Base-by-base conservation (phyloP, 2,797 vertebrate species). In the Oceanodroma leucorhoa region DNA sequence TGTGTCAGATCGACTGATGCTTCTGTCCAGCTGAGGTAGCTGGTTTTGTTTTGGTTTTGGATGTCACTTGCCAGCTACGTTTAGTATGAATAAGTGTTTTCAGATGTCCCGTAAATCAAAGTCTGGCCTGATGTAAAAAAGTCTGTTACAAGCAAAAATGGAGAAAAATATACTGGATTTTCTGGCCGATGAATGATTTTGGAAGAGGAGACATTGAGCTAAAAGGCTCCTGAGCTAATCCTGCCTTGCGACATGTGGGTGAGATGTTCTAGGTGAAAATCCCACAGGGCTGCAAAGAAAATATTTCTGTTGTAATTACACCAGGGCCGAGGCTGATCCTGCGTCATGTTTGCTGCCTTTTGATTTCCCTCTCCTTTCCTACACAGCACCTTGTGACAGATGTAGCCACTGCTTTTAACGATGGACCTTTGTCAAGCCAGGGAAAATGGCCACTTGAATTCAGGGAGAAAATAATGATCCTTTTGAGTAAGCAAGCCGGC, bases 361-460 rank as follows among this genome's bases (percentile, higher is more conserved):
- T 82, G 24, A 45, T 62, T 92, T 41, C 66, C 27, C 36, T 61
- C 80, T 70, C 30, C n/a, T 46, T 65, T 88, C 77, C 62, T 64
- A 36, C 80, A 23, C 41, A 30, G 55, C 77, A 84, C 62, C 67
- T 46, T 23, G 41, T 75, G 83, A 29, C 73, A 65, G 66, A 83
- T 71, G 66, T 5, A 66, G 58, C 55, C 64, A 43, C 58, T 1
- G 6, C 89, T 89, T 86, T 43, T 70, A 51, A 48, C 1, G 32
- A 34, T 17, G 53, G 72, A 72, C 80, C 83, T 85, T 61, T 89
- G 75, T 83, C 50, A 62, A 62, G 64, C 60, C 1, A 5, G 36
- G 64, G 65, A 75, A 72, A 83, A 83, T 1, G 17, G 76, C 40
- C 73, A n/a, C 88, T 94, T 62, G 83, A 69, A 87, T 92, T 77